These are phyloP conservation scores for Penaeus chinensis DNA, from an alignment of 1,140 invertebrate genomes.

Conservation along the genomic window DNA sequence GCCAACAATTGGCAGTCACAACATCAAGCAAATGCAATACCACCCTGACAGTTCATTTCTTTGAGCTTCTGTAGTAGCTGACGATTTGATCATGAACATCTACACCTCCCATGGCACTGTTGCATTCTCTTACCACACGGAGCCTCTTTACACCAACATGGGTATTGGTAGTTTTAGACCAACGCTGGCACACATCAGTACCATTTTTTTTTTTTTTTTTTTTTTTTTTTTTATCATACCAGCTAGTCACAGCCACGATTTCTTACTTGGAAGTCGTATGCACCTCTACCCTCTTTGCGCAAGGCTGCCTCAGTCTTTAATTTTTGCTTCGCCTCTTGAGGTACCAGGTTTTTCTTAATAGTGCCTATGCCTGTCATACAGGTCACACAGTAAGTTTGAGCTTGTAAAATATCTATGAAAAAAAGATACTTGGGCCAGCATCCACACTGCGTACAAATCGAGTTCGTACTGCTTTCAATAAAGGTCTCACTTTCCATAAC, in stretches of 20 bases:
- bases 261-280: not conserved
- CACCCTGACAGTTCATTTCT: not conserved
- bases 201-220: too few relatives aligned
- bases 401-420: slow-evolving; percentile 31
- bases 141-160: not conserved
- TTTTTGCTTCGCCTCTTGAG: not conserved
- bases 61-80: not conserved
- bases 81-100: slow-evolving; percentile 24
- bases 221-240: slow-evolving; percentile 1
- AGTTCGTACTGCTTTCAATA: not conserved
- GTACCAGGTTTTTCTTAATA: slow-evolving; percentile 23
- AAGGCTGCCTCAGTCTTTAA: not conserved
- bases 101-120: not conserved
- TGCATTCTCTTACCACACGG: not conserved
- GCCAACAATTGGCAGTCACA: not conserved
- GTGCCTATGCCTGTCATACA: not conserved
- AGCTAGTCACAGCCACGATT: not conserved
- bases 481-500: slow-evolving; percentile 11
- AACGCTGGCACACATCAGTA: slow-evolving; percentile 1
- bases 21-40: slow-evolving; percentile 15
- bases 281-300: slow-evolving; percentile 6
- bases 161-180: not conserved
- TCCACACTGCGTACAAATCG: slow-evolving; percentile 4
- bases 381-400: not conserved
- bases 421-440: slow-evolving; percentile 14